These are phyloP conservation scores for Etheostoma spectabile DNA, from an alignment of 2,113 vertebrate species.

Conservation along the genomic window DNA sequence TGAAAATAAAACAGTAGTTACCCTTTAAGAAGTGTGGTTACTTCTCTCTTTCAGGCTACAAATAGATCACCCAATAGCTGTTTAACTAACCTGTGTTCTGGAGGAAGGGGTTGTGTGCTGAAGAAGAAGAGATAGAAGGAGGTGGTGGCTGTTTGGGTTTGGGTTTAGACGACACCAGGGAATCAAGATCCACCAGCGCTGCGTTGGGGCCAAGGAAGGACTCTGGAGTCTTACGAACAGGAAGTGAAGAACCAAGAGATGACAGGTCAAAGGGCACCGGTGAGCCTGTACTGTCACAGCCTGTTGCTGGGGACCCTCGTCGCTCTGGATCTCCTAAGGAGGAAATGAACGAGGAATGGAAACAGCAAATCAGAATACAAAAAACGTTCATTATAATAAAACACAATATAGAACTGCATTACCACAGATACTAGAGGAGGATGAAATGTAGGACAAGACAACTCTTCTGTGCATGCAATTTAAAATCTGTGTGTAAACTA, in stretches of 20 bases:
- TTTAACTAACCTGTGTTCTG: constrained; percentile 85
- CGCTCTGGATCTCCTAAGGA: constrained; percentile 79
- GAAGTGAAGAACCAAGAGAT: constrained; percentile 86
- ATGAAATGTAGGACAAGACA: constrained; percentile 74
- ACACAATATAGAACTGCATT: neutral
- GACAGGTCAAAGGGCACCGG: constrained; percentile 87
- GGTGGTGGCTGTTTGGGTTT: constrained; percentile 85
- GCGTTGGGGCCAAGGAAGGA: constrained; percentile 94
- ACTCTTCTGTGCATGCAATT: constrained; percentile 49
- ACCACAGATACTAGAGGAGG: constrained; percentile 47
- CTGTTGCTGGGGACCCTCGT: constrained; percentile 73
- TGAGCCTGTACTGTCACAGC: constrained; percentile 80
- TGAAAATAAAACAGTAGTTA: too few relatives aligned
- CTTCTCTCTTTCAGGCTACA: neutral
- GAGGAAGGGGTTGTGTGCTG: constrained; percentile 90
- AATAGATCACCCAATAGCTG: neutral
- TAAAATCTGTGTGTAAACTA: constrained; percentile 10
- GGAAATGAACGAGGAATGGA: neutral
- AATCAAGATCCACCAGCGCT: constrained; percentile 92
- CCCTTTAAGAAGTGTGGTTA: neutral
- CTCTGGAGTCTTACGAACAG: constrained; percentile 91
- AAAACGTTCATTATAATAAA: neutral
- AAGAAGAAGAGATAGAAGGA: constrained; percentile 82
- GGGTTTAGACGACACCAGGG: constrained; percentile 88
- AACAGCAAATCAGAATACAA: neutral